Conservation (phyloP, 2,797 vertebrate species). For the Ciconia nigra region DNA sequence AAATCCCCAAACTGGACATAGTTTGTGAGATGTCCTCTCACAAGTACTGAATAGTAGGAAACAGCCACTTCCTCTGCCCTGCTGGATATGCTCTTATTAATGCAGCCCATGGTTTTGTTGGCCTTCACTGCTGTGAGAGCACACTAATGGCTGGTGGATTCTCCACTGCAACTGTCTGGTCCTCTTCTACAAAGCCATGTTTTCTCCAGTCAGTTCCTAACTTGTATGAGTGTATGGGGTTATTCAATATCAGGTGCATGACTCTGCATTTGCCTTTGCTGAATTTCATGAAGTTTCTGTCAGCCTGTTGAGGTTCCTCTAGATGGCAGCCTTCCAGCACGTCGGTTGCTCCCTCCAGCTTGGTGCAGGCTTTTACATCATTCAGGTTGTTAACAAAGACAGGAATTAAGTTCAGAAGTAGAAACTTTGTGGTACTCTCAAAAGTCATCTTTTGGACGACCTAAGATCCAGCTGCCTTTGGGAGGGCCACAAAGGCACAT, state of each 20-base stretch:
- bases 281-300: neutral
- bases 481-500: neutral
- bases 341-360: neutral
- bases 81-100: neutral
- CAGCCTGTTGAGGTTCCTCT: too few species aligned
- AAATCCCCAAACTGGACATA: neutral
- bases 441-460: neutral
- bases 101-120: neutral
- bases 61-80: neutral
- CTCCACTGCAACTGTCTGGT: too few species aligned
- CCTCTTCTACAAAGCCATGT: neutral
- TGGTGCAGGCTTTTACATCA: neutral
- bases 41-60: neutral
- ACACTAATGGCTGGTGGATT: neutral
- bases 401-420: neutral
- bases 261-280: neutral
- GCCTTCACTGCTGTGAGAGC: neutral
- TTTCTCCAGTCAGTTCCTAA: neutral
- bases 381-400: neutral
- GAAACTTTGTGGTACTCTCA: neutral
- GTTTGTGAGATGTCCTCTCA: neutral
- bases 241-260: neutral
- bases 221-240: accelerated
- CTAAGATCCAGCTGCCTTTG: neutral
- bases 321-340: neutral